Base-by-base conservation (phyloP, 37 sponge, comb jelly and placozoan genomes). In the Beroe ovata region DNA sequence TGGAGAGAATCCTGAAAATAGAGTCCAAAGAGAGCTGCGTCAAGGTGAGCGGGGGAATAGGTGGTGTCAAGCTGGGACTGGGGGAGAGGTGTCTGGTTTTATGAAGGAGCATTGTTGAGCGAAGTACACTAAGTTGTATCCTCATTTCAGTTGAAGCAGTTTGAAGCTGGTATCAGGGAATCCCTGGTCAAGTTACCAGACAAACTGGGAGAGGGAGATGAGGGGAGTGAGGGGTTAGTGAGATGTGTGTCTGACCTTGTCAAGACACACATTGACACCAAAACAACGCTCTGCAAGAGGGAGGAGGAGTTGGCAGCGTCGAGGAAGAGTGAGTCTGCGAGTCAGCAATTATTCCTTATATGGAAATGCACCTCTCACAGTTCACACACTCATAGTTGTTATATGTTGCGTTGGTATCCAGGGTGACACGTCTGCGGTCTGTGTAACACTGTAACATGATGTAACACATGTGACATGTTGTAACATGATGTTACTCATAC, bases 1-100 rank as follows among this genome's bases (percentile, higher is more conserved):
- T 77, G 38, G 84, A 77, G 84, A 77, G 54, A 23, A 8, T 77
- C 19, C 84, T 77, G 22, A 77, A 77, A 29, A 42, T 77, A 36
- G 84, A 77, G 84, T 42, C 84, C 23, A 77, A 77, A 54, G 84
- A 77, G 54, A 25, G 54, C 33, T 25, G 41, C 1, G 84, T 77
- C 0, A 38, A 77, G 84, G 84, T 77, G 28, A 16, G 36, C 3
- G 26, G 19, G 38, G 25, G 54, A 11, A n/a, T n/a, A n/a, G n/a
- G n/a, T n/a, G n/a, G n/a, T 58, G 11, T 58, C 59, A 19, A 58
- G 59, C 59, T 19, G 59, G 59, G 18, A 58, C 59, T 18, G 59
- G 18, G 16, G 16, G 59, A 58, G n/a, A n/a, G n/a, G n/a, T n/a
- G n/a, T n/a, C n/a, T n/a, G n/a, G n/a, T n/a, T n/a, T n/a, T n/a